These are phyloP conservation scores for Pemphigus obesinymphae DNA, from an alignment of 1,140 invertebrate genomes.

Conservation along the genomic window DNA sequence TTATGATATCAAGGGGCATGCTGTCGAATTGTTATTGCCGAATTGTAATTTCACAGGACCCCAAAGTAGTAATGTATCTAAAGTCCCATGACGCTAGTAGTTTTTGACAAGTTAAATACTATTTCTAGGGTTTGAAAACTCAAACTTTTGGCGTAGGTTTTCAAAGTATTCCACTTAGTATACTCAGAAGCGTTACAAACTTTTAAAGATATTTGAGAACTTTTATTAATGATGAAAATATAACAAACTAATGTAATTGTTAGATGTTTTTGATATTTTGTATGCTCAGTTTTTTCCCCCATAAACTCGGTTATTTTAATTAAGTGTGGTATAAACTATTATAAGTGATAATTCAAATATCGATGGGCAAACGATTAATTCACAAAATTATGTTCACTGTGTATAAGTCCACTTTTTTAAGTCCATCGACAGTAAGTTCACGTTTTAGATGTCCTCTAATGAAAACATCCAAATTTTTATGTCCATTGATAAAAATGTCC, in stretches of 20 bases:
- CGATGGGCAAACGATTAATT: no score
- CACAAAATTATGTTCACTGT: no score
- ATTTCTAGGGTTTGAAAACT: background rate
- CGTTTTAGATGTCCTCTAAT: no score
- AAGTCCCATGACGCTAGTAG: conserved; percentile 3
- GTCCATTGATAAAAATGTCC: no score
- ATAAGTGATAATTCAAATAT: background rate
- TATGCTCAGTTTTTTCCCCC: background rate
- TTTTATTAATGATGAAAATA: conserved; percentile 17
- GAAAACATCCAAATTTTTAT: no score
- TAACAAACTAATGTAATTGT: conserved; percentile 1
- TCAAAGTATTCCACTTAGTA: conserved; percentile 19
- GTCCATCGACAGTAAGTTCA: no score
- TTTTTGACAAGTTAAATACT: conserved; percentile 30
- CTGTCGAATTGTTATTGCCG: background rate
- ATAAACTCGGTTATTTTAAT: background rate
- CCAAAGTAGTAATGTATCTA: conserved; percentile 10
- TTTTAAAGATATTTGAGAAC: conserved; percentile 18
- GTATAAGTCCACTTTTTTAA: no score
- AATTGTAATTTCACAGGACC: background rate
- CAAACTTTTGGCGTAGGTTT: background rate
- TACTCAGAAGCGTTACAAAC: conserved; percentile 17
- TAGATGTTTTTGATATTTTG: background rate
- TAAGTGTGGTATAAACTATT: background rate
- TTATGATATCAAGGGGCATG: background rate